Evolutionary conservation across 2,888 invertebrate genomes (phyloP).

Genomic region (Pecten maximus): DNA sequence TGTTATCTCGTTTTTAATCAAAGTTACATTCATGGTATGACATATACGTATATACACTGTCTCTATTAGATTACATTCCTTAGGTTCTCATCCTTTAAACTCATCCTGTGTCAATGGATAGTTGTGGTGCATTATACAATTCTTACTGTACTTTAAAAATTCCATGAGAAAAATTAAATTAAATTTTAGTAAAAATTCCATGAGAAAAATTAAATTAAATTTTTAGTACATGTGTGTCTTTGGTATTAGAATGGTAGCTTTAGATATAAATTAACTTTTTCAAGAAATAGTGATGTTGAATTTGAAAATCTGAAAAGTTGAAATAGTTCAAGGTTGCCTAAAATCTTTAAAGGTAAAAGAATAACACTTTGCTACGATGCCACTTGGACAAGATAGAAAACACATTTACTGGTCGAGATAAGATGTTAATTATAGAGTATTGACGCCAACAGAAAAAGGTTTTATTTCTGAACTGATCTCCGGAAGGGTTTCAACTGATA

Average conservation of each 20-base stretch:
- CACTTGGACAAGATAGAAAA: background rate
- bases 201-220: no score
- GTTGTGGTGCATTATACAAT: no score
- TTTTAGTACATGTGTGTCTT: no score
- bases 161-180: no score
- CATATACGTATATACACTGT: no score
- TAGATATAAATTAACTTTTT: background rate
- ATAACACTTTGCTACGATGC: background rate
- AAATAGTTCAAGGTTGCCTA: background rate
- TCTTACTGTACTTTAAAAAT: no score
- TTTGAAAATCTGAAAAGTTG: no score
- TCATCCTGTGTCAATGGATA: no score
- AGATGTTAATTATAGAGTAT: background rate
- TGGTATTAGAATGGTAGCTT: background rate
- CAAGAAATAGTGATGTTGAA: background rate
- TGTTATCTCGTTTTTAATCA: background rate
- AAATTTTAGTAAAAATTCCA: no score
- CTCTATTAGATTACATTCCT: no score
- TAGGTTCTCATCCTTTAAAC: no score
- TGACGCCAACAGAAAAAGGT: conserved; percentile 21
- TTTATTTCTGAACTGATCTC: background rate
- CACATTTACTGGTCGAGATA: background rate
- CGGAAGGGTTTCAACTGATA: background rate
- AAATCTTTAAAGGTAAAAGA: background rate
- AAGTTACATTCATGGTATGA: background rate